These are phyloP conservation scores for Otolemur garnettii DNA, from an alignment of 2,113 vertebrate species.

Conservation along the genomic window DNA sequence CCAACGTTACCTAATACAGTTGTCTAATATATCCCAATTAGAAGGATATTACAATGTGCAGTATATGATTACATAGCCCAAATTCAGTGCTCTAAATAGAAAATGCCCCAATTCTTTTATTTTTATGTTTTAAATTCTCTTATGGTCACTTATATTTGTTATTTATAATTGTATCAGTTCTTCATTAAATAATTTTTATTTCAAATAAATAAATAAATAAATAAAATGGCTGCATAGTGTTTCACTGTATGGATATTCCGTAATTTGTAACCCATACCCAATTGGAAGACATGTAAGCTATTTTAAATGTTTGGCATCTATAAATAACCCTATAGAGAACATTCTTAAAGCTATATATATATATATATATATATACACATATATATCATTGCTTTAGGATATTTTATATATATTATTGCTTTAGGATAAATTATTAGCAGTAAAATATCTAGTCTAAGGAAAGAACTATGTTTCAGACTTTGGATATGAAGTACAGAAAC, in stretches of 20 bases:
- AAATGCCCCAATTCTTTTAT: not conserved
- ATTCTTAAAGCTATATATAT: not conserved
- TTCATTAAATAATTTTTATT: no score
- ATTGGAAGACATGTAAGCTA: not conserved
- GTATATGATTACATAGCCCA: not conserved
- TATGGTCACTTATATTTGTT: no score
- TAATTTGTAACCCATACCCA: not conserved
- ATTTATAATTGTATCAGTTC: no score
- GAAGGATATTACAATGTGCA: not conserved
- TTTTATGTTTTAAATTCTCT: no score
- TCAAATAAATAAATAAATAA: no score
- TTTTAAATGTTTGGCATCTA: not conserved
- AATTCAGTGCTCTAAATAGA: not conserved
- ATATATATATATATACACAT: no score
- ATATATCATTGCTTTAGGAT: no score
- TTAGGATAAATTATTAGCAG: conserved; percentile 23
- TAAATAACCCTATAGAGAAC: not conserved
- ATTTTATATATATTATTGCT: not conserved
- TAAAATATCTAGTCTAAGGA: not conserved
- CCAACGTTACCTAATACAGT: not conserved
- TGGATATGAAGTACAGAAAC: not conserved
- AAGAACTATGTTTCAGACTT: not conserved
- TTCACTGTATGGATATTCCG: not conserved
- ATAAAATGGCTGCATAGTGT: not conserved
- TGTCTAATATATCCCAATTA: not conserved